phyloP scores from a whole-genome alignment of 2,113 vertebrate genomes.

The Martes martes region DNA sequence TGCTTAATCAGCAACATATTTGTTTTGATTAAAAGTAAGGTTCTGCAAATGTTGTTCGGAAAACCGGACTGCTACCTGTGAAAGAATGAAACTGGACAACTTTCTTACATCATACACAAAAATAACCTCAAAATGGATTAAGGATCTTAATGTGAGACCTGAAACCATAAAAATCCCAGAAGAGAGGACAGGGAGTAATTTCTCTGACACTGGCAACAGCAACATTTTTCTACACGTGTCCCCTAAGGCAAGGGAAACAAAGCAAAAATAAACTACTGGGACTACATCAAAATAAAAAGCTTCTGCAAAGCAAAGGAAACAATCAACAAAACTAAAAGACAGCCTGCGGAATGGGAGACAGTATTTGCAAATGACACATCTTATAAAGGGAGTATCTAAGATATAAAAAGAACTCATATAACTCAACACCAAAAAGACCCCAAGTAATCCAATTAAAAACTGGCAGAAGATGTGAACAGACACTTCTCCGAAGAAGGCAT shows the following conservation, averaged over 20 bases:
- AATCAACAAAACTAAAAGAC: background rate
- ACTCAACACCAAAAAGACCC: background rate
- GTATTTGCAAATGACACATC: background rate
- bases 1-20: constrained; percentile 51
- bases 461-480: background rate
- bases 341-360: background rate
- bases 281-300: background rate
- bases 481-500: background rate
- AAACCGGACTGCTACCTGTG: background rate
- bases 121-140: background rate
- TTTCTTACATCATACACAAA: background rate
- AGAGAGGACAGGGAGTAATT: background rate
- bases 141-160: background rate
- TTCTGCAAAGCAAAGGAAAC: background rate
- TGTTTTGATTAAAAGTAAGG: constrained; percentile 39
- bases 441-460: background rate
- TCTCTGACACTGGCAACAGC: background rate
- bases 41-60: background rate
- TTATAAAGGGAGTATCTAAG: background rate
- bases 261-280: background rate
- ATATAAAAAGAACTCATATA: background rate
- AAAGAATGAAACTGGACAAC: background rate
- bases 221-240: background rate
- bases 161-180: background rate
- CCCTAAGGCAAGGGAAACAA: background rate